A percentile compares a stretch with the other conserved stretches of the same genome.
Evolutionary conservation across 2,888 invertebrate genomes (phyloP).

Genomic region (Drosophila vallismaia): DNA sequence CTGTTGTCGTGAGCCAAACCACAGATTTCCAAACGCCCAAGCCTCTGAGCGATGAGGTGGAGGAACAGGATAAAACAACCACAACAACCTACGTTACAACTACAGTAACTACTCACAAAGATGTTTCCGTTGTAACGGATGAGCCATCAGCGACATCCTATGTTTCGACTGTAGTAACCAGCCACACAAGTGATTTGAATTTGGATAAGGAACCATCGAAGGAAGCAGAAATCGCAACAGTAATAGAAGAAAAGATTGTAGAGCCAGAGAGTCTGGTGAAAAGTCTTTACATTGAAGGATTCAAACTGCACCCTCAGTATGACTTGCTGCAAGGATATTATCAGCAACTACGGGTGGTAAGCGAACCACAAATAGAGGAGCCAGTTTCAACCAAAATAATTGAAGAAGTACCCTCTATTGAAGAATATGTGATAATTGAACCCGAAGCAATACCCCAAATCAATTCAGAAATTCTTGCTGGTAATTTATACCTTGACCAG

Average conservation of each 20-base stretch:
- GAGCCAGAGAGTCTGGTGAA: constrained; percentile 19
- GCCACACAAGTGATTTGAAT: constrained; percentile 51
- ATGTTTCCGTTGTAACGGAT: constrained; percentile 35
- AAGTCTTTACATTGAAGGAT: constrained; percentile 19
- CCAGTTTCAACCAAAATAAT: background rate
- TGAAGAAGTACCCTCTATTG: constrained; percentile 39
- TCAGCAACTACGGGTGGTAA: constrained; percentile 27
- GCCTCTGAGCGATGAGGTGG: constrained; percentile 41
- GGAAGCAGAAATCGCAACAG: background rate
- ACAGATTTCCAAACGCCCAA: constrained; percentile 76
- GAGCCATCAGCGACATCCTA: constrained; percentile 44
- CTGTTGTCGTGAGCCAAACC: constrained; percentile 72
- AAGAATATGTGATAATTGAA: constrained; percentile 77
- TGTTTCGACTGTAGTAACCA: constrained; percentile 64
- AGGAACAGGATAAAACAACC: constrained; percentile 45
- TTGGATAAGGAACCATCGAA: constrained; percentile 11
- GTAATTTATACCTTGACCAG: constrained; percentile 66
- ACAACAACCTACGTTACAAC: constrained; percentile 62
- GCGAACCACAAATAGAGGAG: background rate
- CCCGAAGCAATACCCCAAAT: constrained; percentile 64
- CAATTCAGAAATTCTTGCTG: constrained; percentile 63
- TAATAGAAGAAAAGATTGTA: constrained; percentile 4
- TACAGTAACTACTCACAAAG: constrained; percentile 64
- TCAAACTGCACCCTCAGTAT: constrained; percentile 22
- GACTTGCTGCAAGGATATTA: constrained; percentile 26